Conservation (phyloP, 2,888 invertebrate species). For the Kuschelorhynchus macadamiae region DNA sequence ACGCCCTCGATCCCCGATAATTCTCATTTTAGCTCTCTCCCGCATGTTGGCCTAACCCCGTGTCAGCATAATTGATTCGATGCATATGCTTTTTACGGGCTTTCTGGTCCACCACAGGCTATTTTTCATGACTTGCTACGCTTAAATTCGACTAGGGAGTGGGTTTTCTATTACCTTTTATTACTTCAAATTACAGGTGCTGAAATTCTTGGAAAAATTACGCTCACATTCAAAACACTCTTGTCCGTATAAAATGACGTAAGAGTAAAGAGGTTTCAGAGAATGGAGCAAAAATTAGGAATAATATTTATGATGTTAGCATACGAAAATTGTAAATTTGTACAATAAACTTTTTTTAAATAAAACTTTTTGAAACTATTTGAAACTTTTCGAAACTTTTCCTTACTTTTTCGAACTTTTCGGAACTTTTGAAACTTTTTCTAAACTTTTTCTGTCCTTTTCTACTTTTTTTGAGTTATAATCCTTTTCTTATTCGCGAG, state of each 20-base stretch:
- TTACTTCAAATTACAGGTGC: slow-evolving; percentile 39
- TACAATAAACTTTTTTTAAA: too few relatives aligned
- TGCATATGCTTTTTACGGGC: slow-evolving; percentile 40
- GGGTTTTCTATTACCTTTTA: slow-evolving; percentile 37
- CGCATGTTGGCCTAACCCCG: slow-evolving; percentile 39
- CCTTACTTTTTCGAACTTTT: too few relatives aligned
- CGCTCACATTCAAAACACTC: slow-evolving; percentile 21
- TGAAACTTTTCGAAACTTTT: too few relatives aligned
- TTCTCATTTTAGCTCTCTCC: slow-evolving; percentile 18
- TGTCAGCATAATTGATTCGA: slow-evolving; percentile 47
- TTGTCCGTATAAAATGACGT: slow-evolving; percentile 27
- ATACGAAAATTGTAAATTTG: too few relatives aligned
- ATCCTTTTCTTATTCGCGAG: too few relatives aligned
- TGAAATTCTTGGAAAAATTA: slow-evolving; percentile 36
- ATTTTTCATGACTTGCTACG: slow-evolving; percentile 44
- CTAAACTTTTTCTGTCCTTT: too few relatives aligned
- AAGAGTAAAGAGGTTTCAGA: too few relatives aligned
- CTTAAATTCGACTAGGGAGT: slow-evolving; percentile 41
- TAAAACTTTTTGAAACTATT: too few relatives aligned
- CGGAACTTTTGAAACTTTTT: too few relatives aligned
- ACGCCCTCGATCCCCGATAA: slow-evolving; percentile 27
- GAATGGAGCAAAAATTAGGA: too few relatives aligned
- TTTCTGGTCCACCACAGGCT: slow-evolving; percentile 23
- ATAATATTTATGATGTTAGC: too few relatives aligned
- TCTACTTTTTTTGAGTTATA: too few relatives aligned